A percentile compares a stretch with the other conserved stretches of the same genome.
Evolutionary conservation across 2,888 invertebrate genomes (phyloP).

Genomic region (Steinernema hermaphroditum): DNA sequence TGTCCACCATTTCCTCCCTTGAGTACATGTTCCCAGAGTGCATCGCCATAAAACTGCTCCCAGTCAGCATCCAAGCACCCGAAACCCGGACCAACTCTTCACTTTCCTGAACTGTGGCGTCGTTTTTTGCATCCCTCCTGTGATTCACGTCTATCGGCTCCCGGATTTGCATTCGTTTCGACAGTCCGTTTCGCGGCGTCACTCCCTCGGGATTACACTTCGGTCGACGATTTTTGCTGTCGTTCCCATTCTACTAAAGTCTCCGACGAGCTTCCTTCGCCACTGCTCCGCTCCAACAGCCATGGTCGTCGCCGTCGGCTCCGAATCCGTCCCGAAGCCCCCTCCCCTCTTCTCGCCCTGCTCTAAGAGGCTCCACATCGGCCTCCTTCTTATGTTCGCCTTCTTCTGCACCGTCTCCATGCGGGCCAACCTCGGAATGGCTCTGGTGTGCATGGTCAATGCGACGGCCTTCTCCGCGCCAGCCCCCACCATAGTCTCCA

Average conservation of each 20-base stretch:
- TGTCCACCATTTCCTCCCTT: too few relatives aligned
- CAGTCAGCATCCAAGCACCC: too few relatives aligned
- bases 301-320: background rate
- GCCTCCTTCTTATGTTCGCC: constrained; percentile 19
- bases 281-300: background rate
- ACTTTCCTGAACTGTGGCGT: constrained; percentile 10
- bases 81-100: too few relatives aligned
- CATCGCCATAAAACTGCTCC: too few relatives aligned
- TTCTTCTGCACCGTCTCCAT: constrained; percentile 27
- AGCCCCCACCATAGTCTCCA: background rate
- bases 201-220: background rate
- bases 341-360: constrained; percentile 25
- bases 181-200: background rate
- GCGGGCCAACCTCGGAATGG: constrained; percentile 19
- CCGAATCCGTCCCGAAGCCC: constrained; percentile 5
- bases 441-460: constrained; percentile 22
- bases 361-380: constrained; percentile 25
- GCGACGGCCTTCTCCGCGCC: background rate
- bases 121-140: background rate
- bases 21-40: too few relatives aligned
- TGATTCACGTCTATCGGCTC: constrained; percentile 4
- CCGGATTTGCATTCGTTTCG: constrained; percentile 15
- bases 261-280: background rate
- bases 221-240: background rate
- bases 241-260: background rate